A percentile compares a stretch with the other conserved stretches of the same genome.
phyloP scores from a whole-genome alignment of 2,888 invertebrate species.

The Cabera pusaria region DNA sequence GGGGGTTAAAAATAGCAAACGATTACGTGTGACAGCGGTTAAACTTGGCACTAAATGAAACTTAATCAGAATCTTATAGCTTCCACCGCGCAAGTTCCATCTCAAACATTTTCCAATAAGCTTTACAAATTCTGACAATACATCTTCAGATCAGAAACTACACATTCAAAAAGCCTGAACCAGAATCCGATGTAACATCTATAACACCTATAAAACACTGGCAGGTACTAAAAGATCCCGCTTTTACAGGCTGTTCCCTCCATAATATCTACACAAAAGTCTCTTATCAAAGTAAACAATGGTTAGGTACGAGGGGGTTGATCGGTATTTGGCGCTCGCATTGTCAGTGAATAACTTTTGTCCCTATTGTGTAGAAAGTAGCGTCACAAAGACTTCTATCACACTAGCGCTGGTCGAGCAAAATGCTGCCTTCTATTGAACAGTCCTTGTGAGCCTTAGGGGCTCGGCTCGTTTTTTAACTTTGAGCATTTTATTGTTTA shows the following conservation, averaged over 20 bases:
- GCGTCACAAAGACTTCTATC: slow-evolving; percentile 67
- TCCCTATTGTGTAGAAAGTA: slow-evolving; percentile 83
- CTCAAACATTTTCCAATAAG: too few relatives aligned
- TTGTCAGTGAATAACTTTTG: slow-evolving; percentile 84
- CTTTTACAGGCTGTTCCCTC: slow-evolving; percentile 18
- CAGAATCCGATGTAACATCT: too few relatives aligned
- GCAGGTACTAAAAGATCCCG: slow-evolving; percentile 16
- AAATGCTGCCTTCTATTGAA: slow-evolving; percentile 11
- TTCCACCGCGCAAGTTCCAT: too few relatives aligned
- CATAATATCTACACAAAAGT: slow-evolving; percentile 65
- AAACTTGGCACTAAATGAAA: too few relatives aligned
- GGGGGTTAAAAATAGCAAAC: too few relatives aligned
- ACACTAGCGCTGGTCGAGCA: slow-evolving; percentile 16
- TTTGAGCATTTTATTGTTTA: too few relatives aligned
- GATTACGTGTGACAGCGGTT: too few relatives aligned
- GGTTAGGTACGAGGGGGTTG: slow-evolving; percentile 70
- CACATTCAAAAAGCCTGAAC: too few relatives aligned
- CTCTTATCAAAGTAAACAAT: slow-evolving; percentile 81
- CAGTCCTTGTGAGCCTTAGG: slow-evolving; percentile 1
- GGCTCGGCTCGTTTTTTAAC: not conserved
- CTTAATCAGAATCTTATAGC: too few relatives aligned
- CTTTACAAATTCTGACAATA: too few relatives aligned
- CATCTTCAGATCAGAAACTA: too few relatives aligned
- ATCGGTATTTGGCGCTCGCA: slow-evolving; percentile 84
- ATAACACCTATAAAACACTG: slow-evolving; percentile 16